Base-by-base conservation (phyloP, 2,888 invertebrate species). In the Petrophora chlorosata region DNA sequence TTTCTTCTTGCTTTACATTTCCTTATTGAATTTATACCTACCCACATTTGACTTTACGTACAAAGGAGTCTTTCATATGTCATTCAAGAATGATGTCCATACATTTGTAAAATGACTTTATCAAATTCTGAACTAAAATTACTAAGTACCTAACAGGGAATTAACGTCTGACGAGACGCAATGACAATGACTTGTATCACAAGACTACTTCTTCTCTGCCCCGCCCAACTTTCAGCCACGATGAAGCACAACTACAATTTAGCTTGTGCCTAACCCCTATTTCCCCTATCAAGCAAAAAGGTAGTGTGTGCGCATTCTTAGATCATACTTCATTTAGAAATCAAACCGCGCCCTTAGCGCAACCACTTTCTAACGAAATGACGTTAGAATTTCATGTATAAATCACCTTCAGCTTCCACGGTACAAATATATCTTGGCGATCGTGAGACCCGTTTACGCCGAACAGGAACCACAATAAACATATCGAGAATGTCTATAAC, bases 361-460 rank as follows among this genome's bases (percentile, higher is more conserved):
- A 26, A 25, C 12, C 33, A 41, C 29, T 42, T 48, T 41, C 44
- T 36, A 40, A 43, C 39, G 41, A 13, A 40, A 43, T 41, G 41
- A 13, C 12, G 16, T 13, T 26, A 45, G 32, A 25, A 22, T 32
- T 36, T 22, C 26, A 26, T 22, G 14, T 23, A 29, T 35, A 12
- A 26, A 3, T 25, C 17, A 29, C 19, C 23, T 19, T 32, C 12
- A 25, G 32, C 10, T 17, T 32, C 14, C 38, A 33, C n/a, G 32
- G 8, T 39, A 47, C 38, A 50, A 35, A 38, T 32, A 14, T 53
- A 53, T 53, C 39, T 49, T 46, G 43, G 40, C 33, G 48, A 57
- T 51, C 57, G 55, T 55, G 59, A 51, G 59, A 60, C 35, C 30
- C 32, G 35, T 43, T 51, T 36, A 29, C n/a, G n/a, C n/a, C n/a